Base-by-base conservation (phyloP, 2,113 vertebrate species). In the Manacus vitellinus region DNA sequence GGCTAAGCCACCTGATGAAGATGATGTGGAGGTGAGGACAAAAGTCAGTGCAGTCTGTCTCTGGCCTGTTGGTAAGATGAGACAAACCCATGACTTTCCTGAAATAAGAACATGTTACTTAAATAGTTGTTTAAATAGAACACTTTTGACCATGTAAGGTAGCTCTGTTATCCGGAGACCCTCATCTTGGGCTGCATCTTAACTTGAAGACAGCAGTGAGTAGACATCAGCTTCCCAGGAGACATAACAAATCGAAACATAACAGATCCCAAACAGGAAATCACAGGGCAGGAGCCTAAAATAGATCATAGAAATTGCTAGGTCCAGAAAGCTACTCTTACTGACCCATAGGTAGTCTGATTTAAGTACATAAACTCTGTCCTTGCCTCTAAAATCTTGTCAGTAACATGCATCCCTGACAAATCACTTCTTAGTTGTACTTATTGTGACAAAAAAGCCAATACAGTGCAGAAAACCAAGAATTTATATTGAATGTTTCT, bases 1-100 rank as follows among this genome's bases (percentile, higher is more conserved):
- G 4, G 5, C 14, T 65, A 71, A 76, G 24, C 6, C 3, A 25
- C 4, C 14, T 66, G 28, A 58, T 54, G 25, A 28, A 88, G 8
- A 41, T 39, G 17, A 18, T 0, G 0, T n/a, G 23, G 6, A 66
- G 15, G 2, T 3, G 2, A 47, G 9, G 33, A 35, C 33, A 68
- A 85, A 67, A 75, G 31, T 13, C 43, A 30, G 5, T 16, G 13
- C 6, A 16, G 23, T 63, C 8, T 3, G 0, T 5, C 44, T 55
- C 23, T 78, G 31, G 25, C 21, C 3, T 49, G 17, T 31, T 47
- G 47, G 28, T 46, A 84, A 81, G 15, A 39, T 8, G 37, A 70
- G 6, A 49, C 4, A 88, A 89, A 37, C 2, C 2, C 30, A 18
- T 37, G 62, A 25, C 11, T 19, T 52, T 30, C 14, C 44, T 37